Evolutionary conservation across 1,140 invertebrate species (phyloP).

Genomic region (Drosophila mojavensis): DNA sequence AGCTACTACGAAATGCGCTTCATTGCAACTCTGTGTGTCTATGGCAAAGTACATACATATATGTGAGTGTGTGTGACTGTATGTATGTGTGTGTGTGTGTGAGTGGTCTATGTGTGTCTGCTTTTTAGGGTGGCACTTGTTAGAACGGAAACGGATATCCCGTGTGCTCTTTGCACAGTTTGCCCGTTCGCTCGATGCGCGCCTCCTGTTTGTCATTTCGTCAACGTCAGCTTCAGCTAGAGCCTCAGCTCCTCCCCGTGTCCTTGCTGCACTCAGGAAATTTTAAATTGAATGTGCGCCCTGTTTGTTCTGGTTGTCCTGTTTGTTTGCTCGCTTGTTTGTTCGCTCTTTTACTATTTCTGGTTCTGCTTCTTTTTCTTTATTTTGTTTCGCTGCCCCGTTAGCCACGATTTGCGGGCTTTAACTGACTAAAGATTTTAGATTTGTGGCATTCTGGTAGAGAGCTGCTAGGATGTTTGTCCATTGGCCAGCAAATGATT

Average conservation of each 20-base stretch:
- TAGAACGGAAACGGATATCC: slow-evolving; percentile 75
- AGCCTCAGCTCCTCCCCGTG: not conserved
- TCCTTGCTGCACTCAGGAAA: slow-evolving; percentile 68
- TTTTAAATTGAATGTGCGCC: slow-evolving; percentile 74
- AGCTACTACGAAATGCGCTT: slow-evolving; percentile 70
- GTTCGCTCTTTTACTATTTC: slow-evolving; percentile 40
- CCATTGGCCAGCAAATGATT: slow-evolving; percentile 1
- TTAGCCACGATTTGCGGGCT: slow-evolving; percentile 49
- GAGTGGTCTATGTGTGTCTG: not conserved
- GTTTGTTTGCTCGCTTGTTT: slow-evolving; percentile 43
- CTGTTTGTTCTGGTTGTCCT: slow-evolving; percentile 16
- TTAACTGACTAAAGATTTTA: slow-evolving; percentile 7
- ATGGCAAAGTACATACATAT: slow-evolving; percentile 19
- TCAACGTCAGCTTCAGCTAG: slow-evolving; percentile 29
- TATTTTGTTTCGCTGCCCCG: not conserved
- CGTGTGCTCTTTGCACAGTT: slow-evolving; percentile 72
- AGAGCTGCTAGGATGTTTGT: slow-evolving; percentile 19
- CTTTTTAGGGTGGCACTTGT: slow-evolving; percentile 56
- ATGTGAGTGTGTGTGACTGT: slow-evolving; percentile 19
- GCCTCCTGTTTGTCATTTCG: slow-evolving; percentile 71
- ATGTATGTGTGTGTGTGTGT: not conserved
- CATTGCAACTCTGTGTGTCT: slow-evolving; percentile 66
- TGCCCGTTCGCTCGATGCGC: slow-evolving; percentile 31
- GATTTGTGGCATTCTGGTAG: slow-evolving; percentile 19
- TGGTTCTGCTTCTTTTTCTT: slow-evolving; percentile 34